Evolutionary conservation across 1,140 invertebrate species (phyloP), one percentile per base, ranked within the genome.

Genomic region (Heliconius eleuchia): DNA sequence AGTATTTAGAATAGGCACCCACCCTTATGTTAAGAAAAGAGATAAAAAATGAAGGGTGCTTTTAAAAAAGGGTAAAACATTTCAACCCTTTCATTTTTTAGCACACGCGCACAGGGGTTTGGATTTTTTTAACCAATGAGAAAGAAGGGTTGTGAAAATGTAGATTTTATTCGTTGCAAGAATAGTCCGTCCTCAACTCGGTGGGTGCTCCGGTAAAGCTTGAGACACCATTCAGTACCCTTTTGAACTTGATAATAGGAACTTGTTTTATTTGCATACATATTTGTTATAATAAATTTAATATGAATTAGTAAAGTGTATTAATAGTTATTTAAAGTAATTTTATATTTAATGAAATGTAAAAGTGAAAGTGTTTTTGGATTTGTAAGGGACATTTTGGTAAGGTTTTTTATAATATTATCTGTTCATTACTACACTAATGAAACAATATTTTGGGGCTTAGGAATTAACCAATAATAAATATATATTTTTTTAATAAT

Each of bases 1-100:
- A 13, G 3, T 66, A 30, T 27, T 1, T 23, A 60, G 60, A 16
- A 30, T 11, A 27, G 23, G 9, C 4, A 16, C 27, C 11, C 60
- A 16, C 13, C 4, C 60, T 66, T 66, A 30, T 66, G 39, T 34
- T 23, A 73, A 39, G 86, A 85, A 89, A 88, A 91, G 88, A 82
- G 90, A 88, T 87, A 85, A 76, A 89, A 87, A 84, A 85, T 83
- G 79, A 83, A 78, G 90, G 90, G 89, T 87, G 83, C 57, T 81
- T 76, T 80, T 86, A 88, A 91, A 92, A 52, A 91, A 86, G 92
- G 92, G 90, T 92, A 84, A 87, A 83, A 88, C 89, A 30, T 87
- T 91, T 89, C 87, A 94, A 92, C 92, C 92, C 91, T 92, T 92
- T 87, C 81, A 42, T 90, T 93, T 92, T 94, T 94, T 93, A 93